Conservation (phyloP, 1,140 invertebrate genomes). For the Agrypnia vestita region DNA sequence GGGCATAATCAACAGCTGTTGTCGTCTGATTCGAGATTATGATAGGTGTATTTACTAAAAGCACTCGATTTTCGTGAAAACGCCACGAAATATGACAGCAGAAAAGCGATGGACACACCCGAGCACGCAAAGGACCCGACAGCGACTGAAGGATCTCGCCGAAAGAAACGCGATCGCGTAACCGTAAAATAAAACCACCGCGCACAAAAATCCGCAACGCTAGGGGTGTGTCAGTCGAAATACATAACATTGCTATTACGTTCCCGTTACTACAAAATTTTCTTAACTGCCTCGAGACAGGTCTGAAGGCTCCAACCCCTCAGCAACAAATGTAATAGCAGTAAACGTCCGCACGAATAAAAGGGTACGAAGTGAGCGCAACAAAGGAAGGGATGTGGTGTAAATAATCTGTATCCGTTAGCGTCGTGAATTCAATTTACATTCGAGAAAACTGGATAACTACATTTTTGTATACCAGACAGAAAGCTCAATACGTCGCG, state of each 20-base stretch:
- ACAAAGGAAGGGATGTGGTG: neutral
- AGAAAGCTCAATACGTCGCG: slow-evolving; percentile 14
- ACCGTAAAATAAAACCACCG: slow-evolving; percentile 10
- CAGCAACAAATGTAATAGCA: neutral
- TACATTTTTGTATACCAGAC: neutral
- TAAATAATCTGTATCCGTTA: neutral
- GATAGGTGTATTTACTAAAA: neutral
- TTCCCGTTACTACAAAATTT: neutral
- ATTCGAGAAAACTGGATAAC: neutral
- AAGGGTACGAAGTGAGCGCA: neutral
- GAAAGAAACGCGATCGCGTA: neutral
- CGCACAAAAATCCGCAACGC: neutral
- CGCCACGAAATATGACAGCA: neutral
- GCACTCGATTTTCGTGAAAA: slow-evolving; percentile 1
- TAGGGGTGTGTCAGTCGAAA: neutral
- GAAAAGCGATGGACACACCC: neutral
- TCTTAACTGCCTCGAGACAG: neutral
- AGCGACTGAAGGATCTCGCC: slow-evolving; percentile 7
- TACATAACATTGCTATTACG: neutral
- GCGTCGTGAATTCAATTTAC: slow-evolving; percentile 4
- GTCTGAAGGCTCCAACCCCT: slow-evolving; percentile 27
- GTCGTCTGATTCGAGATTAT: too few relatives aligned
- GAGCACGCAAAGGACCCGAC: neutral
- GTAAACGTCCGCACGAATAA: neutral
- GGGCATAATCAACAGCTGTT: too few relatives aligned